These are phyloP conservation scores for Campylorhamphus procurvoides DNA, from an alignment of 2,113 vertebrate genomes.

Conservation along the genomic window DNA sequence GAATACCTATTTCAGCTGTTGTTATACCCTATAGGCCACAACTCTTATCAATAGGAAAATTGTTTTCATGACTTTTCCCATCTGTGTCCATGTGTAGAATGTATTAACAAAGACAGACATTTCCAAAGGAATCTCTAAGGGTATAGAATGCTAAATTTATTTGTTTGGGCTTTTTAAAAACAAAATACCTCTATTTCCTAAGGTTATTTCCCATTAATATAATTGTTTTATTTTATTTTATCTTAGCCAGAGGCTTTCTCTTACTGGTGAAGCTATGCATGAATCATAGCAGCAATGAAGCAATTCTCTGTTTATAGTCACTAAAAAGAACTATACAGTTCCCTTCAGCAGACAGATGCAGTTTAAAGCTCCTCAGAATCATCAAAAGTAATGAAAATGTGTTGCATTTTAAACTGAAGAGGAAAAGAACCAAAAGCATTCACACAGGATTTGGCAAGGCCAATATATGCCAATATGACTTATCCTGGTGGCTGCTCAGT, in stretches of 20 bases:
- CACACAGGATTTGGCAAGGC: not conserved
- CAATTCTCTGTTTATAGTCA: conserved; percentile 37
- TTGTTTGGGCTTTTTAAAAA: not conserved
- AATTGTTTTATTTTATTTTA: conserved; percentile 22
- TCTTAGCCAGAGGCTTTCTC: conserved; percentile 6
- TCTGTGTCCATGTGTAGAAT: not conserved
- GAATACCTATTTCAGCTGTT: not conserved
- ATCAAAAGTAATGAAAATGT: conserved; percentile 25
- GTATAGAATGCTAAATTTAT: not conserved
- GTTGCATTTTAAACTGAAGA: conserved; percentile 24
- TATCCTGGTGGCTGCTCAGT: not conserved
- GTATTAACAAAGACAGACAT: not conserved
- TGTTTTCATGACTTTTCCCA: not conserved
- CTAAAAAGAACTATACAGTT: conserved; percentile 22
- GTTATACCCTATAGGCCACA: not conserved
- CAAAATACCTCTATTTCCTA: conserved; percentile 12
- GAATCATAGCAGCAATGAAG: conserved; percentile 46
- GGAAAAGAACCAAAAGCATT: conserved; percentile 39
- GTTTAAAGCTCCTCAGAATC: conserved; percentile 27
- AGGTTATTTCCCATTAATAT: conserved; percentile 5
- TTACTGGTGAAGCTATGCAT: not conserved
- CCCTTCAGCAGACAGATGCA: not conserved
- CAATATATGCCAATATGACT: not conserved
- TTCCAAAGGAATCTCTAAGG: not conserved
- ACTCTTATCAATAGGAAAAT: not conserved